phyloP scores from a whole-genome alignment of 1,140 invertebrate genomes.

The Pogonus chalceus region DNA sequence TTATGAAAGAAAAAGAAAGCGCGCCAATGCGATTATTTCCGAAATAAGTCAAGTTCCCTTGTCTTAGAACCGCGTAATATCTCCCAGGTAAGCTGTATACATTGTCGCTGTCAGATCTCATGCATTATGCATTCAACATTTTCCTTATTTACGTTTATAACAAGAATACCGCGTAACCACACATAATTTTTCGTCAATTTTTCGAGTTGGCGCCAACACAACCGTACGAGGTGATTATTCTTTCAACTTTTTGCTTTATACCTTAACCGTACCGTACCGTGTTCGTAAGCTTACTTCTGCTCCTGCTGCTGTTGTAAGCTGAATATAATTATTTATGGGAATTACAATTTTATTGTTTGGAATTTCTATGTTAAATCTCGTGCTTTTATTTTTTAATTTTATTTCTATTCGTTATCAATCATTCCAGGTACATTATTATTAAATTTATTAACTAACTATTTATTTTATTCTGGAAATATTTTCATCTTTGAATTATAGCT shows the following conservation, averaged over 20 bases:
- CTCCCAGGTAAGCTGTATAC: slow-evolving; percentile 8
- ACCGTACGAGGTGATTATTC: slow-evolving; percentile 7
- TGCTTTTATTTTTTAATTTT: too few species aligned
- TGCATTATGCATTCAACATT: slow-evolving; percentile 33
- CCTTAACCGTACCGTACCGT: neutral
- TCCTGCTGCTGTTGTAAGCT: too few species aligned
- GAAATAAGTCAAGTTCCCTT: slow-evolving; percentile 23
- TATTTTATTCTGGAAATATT: too few species aligned
- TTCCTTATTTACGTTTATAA: slow-evolving; percentile 31
- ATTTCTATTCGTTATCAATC: too few species aligned
- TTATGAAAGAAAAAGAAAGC: too few species aligned
- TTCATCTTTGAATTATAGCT: too few species aligned
- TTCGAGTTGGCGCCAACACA: slow-evolving; percentile 12
- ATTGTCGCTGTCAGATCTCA: slow-evolving; percentile 15
- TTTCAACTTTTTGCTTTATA: slow-evolving; percentile 8
- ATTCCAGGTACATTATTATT: too few species aligned
- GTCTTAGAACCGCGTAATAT: slow-evolving; percentile 23
- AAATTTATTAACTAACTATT: too few species aligned
- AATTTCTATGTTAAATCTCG: too few species aligned
- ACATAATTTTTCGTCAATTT: slow-evolving; percentile 27
- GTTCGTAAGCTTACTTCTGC: slow-evolving; percentile 12
- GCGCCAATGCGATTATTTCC: slow-evolving; percentile 9
- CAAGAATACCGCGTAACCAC: slow-evolving; percentile 27
- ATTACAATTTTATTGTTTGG: too few species aligned
- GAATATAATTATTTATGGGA: too few species aligned